phyloP scores from a whole-genome alignment of 2,113 vertebrate species.

The Phrynosoma blainvillii region DNA sequence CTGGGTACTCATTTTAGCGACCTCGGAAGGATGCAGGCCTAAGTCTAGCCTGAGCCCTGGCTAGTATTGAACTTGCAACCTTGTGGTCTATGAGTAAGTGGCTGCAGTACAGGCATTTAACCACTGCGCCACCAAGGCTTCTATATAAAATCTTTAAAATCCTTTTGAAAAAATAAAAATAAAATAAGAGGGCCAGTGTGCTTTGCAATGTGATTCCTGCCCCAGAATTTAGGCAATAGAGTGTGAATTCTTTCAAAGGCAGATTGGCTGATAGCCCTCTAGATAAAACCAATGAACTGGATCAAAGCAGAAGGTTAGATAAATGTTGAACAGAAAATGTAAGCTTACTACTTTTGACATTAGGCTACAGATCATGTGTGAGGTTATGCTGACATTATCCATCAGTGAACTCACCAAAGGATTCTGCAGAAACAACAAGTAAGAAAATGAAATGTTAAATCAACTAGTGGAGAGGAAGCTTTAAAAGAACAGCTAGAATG shows the following conservation, averaged over 20 bases:
- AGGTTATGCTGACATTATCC: not conserved
- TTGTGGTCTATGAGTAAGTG: too few species aligned
- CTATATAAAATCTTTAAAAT: too few species aligned
- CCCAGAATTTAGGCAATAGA: not conserved
- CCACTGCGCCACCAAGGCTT: too few species aligned
- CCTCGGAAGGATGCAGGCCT: too few species aligned
- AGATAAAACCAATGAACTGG: not conserved
- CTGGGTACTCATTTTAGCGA: too few species aligned
- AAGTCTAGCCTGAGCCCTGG: too few species aligned
- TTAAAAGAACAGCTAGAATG: not conserved
- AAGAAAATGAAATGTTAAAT: not conserved
- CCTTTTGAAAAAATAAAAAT: too few species aligned
- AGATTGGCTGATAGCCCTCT: not conserved
- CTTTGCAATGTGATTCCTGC: too few species aligned
- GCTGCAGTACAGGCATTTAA: too few species aligned
- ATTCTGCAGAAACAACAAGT: not conserved
- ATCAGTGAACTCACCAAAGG: not conserved
- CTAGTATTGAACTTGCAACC: too few species aligned
- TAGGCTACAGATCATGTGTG: not conserved
- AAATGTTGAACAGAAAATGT: not conserved
- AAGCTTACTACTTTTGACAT: not conserved
- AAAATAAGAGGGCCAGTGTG: too few species aligned
- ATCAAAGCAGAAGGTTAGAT: not conserved
- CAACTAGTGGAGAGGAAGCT: not conserved
- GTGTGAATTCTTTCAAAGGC: not conserved